A percentile compares a stretch with the other conserved stretches of the same genome.
Evolutionary conservation across 2,888 invertebrate genomes (phyloP).

Genomic region (Tenthredo notha): DNA sequence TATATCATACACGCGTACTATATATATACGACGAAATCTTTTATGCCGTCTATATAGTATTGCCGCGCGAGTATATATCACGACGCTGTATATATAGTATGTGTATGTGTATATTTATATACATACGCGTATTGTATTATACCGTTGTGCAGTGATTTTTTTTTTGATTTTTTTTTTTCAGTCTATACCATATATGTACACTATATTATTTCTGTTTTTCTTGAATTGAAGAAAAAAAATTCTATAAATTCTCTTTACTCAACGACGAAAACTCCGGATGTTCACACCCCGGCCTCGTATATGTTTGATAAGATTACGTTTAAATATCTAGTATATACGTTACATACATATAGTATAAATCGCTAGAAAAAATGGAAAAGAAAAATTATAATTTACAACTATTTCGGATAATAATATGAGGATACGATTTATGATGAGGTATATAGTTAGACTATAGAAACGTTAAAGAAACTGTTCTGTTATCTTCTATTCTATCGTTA

Average conservation of each 20-base stretch:
- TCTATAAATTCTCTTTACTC: background rate
- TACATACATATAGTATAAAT: background rate
- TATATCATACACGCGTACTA: background rate
- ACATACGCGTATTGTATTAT: background rate
- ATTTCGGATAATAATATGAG: no score
- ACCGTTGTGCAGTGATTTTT: background rate
- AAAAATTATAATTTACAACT: background rate
- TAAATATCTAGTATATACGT: background rate
- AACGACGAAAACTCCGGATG: background rate
- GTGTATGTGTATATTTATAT: no score
- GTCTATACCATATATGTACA: background rate
- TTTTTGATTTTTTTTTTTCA: background rate
- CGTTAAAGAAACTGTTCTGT: background rate
- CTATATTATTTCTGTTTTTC: background rate
- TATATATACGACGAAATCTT: background rate
- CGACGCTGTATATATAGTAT: no score
- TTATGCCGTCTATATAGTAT: no score
- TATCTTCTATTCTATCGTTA: background rate
- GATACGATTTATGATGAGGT: no score
- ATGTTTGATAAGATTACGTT: background rate
- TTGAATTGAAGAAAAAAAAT: background rate
- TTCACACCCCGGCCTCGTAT: background rate
- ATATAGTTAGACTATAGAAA: no score
- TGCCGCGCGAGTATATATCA: background rate
- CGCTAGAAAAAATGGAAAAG: background rate